Conservation (phyloP, 2,888 invertebrate genomes). For the Xestia xanthographa region DNA sequence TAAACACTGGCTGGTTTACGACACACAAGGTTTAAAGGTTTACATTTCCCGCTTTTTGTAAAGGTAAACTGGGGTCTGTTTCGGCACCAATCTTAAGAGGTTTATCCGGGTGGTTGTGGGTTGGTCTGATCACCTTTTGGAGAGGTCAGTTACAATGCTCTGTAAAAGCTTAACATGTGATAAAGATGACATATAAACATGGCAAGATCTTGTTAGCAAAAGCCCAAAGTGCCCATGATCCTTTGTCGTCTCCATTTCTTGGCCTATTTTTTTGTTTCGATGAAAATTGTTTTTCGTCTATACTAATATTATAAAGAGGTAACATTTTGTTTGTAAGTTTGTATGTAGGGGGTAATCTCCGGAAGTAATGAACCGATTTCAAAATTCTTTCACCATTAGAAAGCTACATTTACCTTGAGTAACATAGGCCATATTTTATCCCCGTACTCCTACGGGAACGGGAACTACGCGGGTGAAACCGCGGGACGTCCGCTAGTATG, state of each 20-base stretch:
- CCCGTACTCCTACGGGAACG: no score
- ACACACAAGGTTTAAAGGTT: constrained; percentile 38
- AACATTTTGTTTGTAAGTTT: no score
- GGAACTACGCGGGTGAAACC: no score
- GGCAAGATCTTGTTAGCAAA: background rate
- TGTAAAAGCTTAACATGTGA: background rate
- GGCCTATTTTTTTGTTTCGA: background rate
- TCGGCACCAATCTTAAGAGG: background rate
- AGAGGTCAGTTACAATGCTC: background rate
- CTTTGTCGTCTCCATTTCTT: background rate
- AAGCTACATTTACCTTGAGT: no score
- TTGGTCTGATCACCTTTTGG: background rate
- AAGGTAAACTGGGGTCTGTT: constrained; percentile 9
- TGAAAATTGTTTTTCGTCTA: background rate
- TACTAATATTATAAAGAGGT: no score
- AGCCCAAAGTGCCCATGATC: no score
- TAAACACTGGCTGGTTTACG: constrained; percentile 60
- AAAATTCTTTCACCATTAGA: no score
- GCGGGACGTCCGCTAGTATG: no score
- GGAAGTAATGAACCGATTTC: no score
- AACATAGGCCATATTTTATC: no score
- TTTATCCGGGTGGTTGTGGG: background rate
- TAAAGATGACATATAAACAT: background rate
- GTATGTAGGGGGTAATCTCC: no score
- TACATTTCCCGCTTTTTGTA: constrained; percentile 43